phyloP scores from a whole-genome alignment of 2,113 vertebrate genomes.

The Empidonax traillii region DNA sequence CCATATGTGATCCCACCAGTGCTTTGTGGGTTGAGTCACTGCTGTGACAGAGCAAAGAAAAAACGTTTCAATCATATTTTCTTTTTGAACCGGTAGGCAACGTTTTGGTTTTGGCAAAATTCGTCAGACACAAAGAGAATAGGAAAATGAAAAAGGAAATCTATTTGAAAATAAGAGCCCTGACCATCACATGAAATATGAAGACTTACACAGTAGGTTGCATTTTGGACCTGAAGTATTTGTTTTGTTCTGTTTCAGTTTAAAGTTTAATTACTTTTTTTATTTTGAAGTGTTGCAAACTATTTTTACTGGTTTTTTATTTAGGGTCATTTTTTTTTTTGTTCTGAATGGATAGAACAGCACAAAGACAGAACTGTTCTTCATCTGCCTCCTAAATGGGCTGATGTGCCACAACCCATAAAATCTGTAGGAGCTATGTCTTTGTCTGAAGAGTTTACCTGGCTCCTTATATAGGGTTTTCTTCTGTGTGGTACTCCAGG shows the following conservation, averaged over 20 bases:
- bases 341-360: neutral
- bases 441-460: neutral
- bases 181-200: neutral
- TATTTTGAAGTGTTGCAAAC: neutral
- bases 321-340: neutral
- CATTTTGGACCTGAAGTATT: neutral
- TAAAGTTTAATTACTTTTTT: neutral
- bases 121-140: neutral
- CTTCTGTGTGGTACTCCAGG: neutral
- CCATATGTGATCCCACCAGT: neutral
- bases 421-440: fast-evolving
- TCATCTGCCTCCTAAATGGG: neutral
- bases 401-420: neutral
- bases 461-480: neutral
- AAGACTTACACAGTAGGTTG: neutral
- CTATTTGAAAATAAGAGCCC: neutral
- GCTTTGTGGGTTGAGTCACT: slow-evolving; percentile 14
- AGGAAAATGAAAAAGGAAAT: neutral
- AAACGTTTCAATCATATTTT: neutral
- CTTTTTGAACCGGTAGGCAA: neutral
- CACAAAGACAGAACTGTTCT: neutral
- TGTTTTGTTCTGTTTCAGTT: neutral
- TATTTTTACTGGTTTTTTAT: neutral
- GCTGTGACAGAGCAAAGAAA: slow-evolving; percentile 9
- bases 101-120: neutral